These are phyloP conservation scores for Erpobdella octoculata DNA, from an alignment of 2,888 invertebrate species.

Conservation along the genomic window DNA sequence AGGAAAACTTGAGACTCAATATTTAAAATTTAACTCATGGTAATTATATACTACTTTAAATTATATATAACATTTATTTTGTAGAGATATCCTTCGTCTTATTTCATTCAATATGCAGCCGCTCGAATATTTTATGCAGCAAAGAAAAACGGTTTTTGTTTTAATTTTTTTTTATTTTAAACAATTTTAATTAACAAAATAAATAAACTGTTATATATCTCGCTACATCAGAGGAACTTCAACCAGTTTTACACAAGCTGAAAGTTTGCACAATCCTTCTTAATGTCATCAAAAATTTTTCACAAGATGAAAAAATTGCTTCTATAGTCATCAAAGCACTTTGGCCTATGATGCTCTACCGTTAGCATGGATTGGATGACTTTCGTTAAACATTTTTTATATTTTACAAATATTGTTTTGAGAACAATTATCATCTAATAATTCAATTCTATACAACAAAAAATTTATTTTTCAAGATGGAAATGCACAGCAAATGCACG, in stretches of 20 bases:
- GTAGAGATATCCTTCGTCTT: not conserved
- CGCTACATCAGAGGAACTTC: not conserved
- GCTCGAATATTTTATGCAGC: not conserved
- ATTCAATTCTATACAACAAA: too few species aligned
- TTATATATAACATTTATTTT: not conserved
- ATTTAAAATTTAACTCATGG: not conserved
- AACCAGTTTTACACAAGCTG: not conserved
- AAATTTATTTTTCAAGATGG: not conserved
- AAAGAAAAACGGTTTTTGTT: slow-evolving; percentile 9
- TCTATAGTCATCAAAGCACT: slow-evolving; percentile 9
- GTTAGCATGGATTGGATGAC: too few species aligned
- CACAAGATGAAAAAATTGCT: not conserved
- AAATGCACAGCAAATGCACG: not conserved
- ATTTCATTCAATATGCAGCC: slow-evolving; percentile 1
- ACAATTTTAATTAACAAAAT: not conserved
- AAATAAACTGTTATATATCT: not conserved
- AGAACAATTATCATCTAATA: too few species aligned
- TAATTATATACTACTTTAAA: not conserved
- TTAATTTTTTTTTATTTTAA: not conserved
- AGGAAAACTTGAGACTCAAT: too few species aligned
- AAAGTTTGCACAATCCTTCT: not conserved
- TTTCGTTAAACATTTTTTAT: not conserved
- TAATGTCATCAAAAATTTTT: slow-evolving; percentile 16
- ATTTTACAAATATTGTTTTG: not conserved
- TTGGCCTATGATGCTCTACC: slow-evolving; percentile 18